Conservation (phyloP, 2,888 invertebrate species). For the Esperia sulphurella region DNA sequence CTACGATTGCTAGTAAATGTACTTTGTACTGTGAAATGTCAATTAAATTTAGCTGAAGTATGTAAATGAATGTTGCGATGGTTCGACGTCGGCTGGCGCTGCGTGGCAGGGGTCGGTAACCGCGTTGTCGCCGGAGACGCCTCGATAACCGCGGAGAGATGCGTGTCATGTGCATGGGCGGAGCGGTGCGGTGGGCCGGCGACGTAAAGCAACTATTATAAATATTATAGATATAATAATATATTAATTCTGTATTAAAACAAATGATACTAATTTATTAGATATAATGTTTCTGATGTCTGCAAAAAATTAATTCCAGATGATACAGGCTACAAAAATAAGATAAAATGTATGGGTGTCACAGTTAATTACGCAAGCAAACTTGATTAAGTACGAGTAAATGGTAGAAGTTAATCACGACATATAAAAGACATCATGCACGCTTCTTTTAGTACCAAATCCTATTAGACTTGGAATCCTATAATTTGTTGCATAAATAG, state of each 20-base stretch:
- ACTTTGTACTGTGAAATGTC: constrained; percentile 38
- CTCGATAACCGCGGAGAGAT: constrained; percentile 40
- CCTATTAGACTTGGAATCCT: background rate
- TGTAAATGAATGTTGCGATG: constrained; percentile 44
- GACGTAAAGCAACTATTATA: background rate
- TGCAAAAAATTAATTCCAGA: too few species aligned
- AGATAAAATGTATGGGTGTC: too few species aligned
- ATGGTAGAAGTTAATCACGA: background rate
- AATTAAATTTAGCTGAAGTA: constrained; percentile 40
- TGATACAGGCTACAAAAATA: too few species aligned
- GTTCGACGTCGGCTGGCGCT: constrained; percentile 31
- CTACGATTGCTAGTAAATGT: constrained; percentile 28
- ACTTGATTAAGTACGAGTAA: too few species aligned
- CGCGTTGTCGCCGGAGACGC: constrained; percentile 52
- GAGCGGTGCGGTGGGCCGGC: background rate
- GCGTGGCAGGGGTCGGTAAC: constrained; percentile 52
- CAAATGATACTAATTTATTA: too few species aligned
- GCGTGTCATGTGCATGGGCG: constrained; percentile 13
- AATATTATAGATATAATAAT: too few species aligned
- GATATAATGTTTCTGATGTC: too few species aligned
- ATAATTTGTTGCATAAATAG: too few species aligned
- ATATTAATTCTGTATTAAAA: too few species aligned
- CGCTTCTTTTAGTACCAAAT: background rate
- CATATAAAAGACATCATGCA: constrained; percentile 9
- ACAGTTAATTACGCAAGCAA: too few species aligned